Percentiles rank a stretch among this genome's conserved stretches.
Evolutionary conservation across 2,797 vertebrate genomes (phyloP).

Genomic region (Trachops cirrhosus): DNA sequence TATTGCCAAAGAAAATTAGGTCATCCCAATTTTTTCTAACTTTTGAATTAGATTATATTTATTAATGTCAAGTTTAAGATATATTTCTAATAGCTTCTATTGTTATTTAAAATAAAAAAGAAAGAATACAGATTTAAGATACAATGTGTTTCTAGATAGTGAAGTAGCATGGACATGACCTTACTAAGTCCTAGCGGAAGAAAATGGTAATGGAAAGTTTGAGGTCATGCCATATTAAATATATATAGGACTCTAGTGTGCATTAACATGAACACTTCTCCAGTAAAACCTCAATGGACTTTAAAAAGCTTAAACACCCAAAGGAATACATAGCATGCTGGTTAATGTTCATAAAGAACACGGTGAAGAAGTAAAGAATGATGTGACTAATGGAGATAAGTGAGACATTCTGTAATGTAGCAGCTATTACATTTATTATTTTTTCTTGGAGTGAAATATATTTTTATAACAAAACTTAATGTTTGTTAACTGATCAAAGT

Average conservation of each 20-base stretch:
- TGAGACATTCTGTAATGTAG: slow-evolving; percentile 23
- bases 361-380: neutral
- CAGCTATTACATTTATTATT: neutral
- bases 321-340: slow-evolving; percentile 26
- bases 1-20: slow-evolving; percentile 3
- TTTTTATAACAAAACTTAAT: slow-evolving; percentile 10
- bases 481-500: neutral
- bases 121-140: neutral
- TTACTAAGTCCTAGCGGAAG: neutral
- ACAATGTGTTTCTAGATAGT: neutral
- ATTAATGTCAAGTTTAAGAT: slow-evolving; percentile 19
- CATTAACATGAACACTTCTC: neutral
- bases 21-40: neutral
- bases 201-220: slow-evolving; percentile 47
- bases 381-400: neutral
- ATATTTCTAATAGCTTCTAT: slow-evolving; percentile 4
- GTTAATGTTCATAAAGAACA: slow-evolving; percentile 44
- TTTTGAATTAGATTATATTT: slow-evolving; percentile 35
- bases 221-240: neutral
- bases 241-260: neutral
- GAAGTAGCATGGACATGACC: neutral
- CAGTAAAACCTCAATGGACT: slow-evolving; percentile 8
- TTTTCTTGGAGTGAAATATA: neutral
- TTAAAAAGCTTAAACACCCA: slow-evolving; percentile 39
- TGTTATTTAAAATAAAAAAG: slow-evolving; percentile 30